Conservation (phyloP, 2,888 invertebrate species). For the Xestia sexstrigata region DNA sequence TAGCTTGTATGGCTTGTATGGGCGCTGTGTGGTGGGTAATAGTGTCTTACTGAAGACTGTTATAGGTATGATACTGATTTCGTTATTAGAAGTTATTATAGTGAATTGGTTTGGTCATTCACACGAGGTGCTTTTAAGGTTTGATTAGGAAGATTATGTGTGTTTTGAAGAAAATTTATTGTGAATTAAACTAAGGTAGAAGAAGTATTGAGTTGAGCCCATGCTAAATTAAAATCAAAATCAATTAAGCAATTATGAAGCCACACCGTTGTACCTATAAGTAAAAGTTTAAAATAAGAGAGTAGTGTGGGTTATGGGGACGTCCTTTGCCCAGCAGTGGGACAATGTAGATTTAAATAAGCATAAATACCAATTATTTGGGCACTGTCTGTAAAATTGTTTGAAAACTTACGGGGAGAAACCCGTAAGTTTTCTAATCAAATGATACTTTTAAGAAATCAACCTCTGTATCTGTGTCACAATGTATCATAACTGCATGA, state of each 20-base stretch:
- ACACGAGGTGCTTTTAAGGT: not conserved
- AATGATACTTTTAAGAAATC: not conserved
- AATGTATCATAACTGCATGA: not conserved
- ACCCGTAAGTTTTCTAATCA: not conserved
- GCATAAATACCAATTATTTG: not conserved
- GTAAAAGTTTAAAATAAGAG: too few relatives aligned
- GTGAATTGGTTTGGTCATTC: not conserved
- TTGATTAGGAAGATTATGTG: not conserved
- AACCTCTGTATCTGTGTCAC: not conserved
- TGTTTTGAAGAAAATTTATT: not conserved
- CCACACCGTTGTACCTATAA: not conserved
- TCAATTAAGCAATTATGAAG: not conserved
- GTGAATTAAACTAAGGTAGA: not conserved
- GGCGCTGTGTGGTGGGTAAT: conserved; percentile 15
- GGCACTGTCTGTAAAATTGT: not conserved
- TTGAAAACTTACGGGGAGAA: too few relatives aligned
- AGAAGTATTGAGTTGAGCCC: too few relatives aligned
- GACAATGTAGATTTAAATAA: not conserved
- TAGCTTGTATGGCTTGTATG: conserved; percentile 19
- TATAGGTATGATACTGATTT: conserved; percentile 46
- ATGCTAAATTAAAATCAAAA: not conserved
- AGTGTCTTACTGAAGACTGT: conserved; percentile 15
- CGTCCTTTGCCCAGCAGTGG: not conserved
- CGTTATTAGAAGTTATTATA: conserved; percentile 15
- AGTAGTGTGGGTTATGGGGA: not conserved